A percentile compares a stretch with the other conserved stretches of the same genome.
Evolutionary conservation across 1,140 invertebrate genomes (phyloP).

Genomic region (Subanguina moxae): DNA sequence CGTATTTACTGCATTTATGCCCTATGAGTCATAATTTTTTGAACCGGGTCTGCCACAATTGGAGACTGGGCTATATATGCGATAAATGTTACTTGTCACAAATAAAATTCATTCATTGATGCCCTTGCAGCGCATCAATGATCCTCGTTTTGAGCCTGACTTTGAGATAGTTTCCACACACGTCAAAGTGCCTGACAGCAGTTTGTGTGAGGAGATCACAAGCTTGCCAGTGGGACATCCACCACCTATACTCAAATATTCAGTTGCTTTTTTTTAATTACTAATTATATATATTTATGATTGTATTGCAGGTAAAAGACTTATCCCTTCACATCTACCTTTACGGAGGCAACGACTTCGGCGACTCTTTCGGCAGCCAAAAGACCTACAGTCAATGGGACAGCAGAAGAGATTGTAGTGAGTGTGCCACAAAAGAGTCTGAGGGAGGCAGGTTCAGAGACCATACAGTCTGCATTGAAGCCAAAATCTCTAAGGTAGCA

Average conservation of each 20-base stretch:
- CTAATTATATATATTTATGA: too few relatives aligned
- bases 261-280: constrained; percentile 1
- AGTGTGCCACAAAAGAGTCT: constrained; percentile 20
- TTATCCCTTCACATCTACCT: constrained; percentile 35
- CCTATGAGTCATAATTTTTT: too few relatives aligned
- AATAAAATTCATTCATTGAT: too few relatives aligned
- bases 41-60: too few relatives aligned
- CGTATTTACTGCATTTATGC: constrained; percentile 7
- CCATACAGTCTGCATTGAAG: constrained; percentile 43
- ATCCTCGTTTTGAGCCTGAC: background rate
- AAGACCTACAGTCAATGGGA: constrained; percentile 47
- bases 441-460: constrained; percentile 42
- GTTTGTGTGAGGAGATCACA: background rate
- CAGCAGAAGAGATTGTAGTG: constrained; percentile 17
- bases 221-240: constrained; percentile 21
- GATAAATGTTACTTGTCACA: too few relatives aligned
- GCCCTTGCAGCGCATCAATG: constrained; percentile 3
- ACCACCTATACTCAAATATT: constrained; percentile 20
- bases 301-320: constrained; percentile 16
- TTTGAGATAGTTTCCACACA: constrained; percentile 17
- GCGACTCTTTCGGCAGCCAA: constrained; percentile 27
- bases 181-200: constrained; percentile 1
- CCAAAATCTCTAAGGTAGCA: constrained; percentile 25
- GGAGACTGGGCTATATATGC: too few relatives aligned
- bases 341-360: constrained; percentile 49